These are phyloP conservation scores for Patella depressa DNA, from an alignment of 2,888 invertebrate species.

Conservation along the genomic window DNA sequence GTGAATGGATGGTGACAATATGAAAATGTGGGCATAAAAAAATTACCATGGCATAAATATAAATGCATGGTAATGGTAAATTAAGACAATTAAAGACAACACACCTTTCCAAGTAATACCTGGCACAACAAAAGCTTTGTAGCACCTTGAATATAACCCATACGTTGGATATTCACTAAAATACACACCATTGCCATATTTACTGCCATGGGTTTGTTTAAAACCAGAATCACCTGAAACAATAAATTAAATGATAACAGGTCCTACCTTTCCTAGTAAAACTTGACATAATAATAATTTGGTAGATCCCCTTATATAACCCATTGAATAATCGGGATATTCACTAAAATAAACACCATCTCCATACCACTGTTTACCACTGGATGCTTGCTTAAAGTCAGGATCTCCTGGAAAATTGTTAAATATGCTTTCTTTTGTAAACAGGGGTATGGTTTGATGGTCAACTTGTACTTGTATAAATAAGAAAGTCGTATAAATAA, in stretches of 20 bases:
- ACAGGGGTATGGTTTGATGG: too few relatives aligned
- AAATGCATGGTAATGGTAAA: too few relatives aligned
- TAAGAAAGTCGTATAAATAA: too few relatives aligned
- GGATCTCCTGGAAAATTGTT: background rate
- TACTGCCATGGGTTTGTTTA: background rate
- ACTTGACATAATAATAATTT: slow-evolving; percentile 28
- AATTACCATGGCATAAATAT: too few relatives aligned
- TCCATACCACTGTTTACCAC: slow-evolving; percentile 25
- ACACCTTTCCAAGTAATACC: slow-evolving; percentile 59
- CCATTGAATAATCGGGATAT: slow-evolving; percentile 36
- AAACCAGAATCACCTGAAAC: background rate
- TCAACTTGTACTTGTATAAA: too few relatives aligned
- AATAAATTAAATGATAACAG: background rate
- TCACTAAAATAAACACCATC: slow-evolving; percentile 37
- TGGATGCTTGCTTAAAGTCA: background rate
- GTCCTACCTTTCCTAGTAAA: slow-evolving; percentile 26
- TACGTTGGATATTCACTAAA: slow-evolving; percentile 63
- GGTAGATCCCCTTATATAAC: slow-evolving; percentile 31
- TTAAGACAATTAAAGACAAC: background rate
- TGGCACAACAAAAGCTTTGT: slow-evolving; percentile 57
- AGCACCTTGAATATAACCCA: slow-evolving; percentile 56
- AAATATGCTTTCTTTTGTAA: too few relatives aligned
- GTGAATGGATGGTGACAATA: too few relatives aligned
- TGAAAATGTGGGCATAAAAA: too few relatives aligned
- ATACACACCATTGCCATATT: slow-evolving; percentile 52